Conservation (phyloP, 2,113 vertebrate species). For the Scophthalmus maximus region DNA sequence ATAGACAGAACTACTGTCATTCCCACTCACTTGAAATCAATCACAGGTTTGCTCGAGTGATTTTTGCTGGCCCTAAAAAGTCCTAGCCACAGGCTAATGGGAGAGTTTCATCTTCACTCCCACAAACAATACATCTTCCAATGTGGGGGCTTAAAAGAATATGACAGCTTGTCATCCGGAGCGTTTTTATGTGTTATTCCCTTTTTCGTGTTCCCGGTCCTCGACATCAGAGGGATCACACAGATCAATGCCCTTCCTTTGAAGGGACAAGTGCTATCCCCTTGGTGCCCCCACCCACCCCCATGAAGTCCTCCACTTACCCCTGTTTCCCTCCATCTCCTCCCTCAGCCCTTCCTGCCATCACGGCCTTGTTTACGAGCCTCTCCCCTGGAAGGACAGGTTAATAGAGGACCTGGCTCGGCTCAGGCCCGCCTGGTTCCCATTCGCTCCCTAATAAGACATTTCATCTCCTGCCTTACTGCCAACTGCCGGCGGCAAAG, state of each 20-base stretch:
- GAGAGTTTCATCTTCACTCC: constrained; percentile 57
- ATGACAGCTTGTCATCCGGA: constrained; percentile 72
- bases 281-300: neutral
- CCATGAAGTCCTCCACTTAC: constrained; percentile 53
- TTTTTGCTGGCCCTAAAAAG: constrained; percentile 67
- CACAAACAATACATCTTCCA: constrained; percentile 62
- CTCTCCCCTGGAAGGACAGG: constrained; percentile 74
- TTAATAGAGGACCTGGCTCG: constrained; percentile 76
- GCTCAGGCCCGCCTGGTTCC: constrained; percentile 77
- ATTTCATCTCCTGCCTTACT: constrained; percentile 75
- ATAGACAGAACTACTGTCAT: constrained; percentile 39
- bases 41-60: constrained; percentile 61
- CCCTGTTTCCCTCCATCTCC: constrained; percentile 34
- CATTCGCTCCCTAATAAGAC: constrained; percentile 73
- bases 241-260: constrained; percentile 72
- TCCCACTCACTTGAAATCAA: constrained; percentile 60
- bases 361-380: constrained; percentile 76
- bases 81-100: constrained; percentile 64
- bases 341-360: constrained; percentile 62
- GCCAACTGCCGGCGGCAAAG: constrained; percentile 46
- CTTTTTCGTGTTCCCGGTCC: constrained; percentile 61
- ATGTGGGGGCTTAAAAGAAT: constrained; percentile 65
- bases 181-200: constrained; percentile 58
- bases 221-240: constrained; percentile 65
- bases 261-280: constrained; percentile 63